Percentiles rank a stretch among this genome's conserved stretches.
Conservation (phyloP, 2,888 invertebrate genomes). For the Agriopis marginaria region DNA sequence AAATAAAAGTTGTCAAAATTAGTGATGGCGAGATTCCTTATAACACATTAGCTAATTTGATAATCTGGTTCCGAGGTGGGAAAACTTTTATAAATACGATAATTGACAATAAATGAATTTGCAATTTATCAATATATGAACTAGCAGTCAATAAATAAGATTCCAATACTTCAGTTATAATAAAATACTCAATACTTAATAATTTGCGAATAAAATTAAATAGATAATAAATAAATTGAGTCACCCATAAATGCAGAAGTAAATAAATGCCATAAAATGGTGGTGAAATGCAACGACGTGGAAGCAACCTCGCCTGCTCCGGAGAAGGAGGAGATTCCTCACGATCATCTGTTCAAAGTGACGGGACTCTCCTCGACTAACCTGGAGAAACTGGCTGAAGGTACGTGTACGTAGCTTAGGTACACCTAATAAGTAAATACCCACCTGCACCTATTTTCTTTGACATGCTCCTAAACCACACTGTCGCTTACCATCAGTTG, state of each 20-base stretch:
- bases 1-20: conserved; percentile 24
- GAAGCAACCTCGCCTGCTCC: conserved; percentile 49
- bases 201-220: background rate
- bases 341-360: conserved; percentile 76
- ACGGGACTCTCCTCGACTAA: conserved; percentile 76
- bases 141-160: background rate
- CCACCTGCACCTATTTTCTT: too few species aligned
- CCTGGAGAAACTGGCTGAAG: conserved; percentile 76
- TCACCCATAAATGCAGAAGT: background rate
- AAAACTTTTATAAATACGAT: background rate
- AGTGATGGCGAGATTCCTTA: background rate
- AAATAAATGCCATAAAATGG: conserved; percentile 52
- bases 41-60: background rate
- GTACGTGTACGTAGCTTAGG: conserved; percentile 51
- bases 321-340: conserved; percentile 70
- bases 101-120: background rate
- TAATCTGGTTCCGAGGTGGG: background rate
- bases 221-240: background rate
- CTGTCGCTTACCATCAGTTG: too few species aligned
- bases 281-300: conserved; percentile 59
- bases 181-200: too few species aligned
- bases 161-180: background rate
- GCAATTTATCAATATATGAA: background rate
- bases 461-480: too few species aligned
- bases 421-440: too few species aligned